These are phyloP conservation scores for Mormyrus proboscirostris DNA, from an alignment of 2,797 vertebrate species.

Conservation along the genomic window DNA sequence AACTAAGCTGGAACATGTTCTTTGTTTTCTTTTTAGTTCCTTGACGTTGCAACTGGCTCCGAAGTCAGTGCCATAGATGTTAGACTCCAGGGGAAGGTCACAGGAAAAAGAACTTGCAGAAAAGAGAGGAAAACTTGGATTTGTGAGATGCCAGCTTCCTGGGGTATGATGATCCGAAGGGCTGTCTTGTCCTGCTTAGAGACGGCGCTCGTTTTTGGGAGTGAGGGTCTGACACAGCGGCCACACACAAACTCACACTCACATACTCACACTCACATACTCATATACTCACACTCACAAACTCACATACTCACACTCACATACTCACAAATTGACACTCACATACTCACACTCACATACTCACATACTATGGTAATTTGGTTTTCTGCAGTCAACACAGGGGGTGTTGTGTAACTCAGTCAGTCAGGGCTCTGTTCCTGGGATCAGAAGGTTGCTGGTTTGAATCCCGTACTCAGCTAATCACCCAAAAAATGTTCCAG, in stretches of 20 bases:
- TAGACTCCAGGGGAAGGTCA: neutral
- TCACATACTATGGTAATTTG: neutral
- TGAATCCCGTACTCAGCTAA: neutral
- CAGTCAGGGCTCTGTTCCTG: neutral
- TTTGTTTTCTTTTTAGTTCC: conserved; percentile 14
- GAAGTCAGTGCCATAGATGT: conserved; percentile 31
- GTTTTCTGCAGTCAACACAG: neutral
- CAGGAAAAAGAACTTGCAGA: neutral
- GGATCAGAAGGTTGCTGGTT: neutral
- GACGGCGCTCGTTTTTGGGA: neutral
- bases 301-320: neutral
- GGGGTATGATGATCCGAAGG: neutral
- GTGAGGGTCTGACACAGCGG: neutral
- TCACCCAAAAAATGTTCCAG: neutral
- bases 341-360: neutral
- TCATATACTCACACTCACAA: neutral
- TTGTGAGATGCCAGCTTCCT: neutral
- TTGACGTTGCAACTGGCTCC: conserved; percentile 20
- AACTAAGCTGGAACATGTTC: neutral
- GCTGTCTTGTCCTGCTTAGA: neutral
- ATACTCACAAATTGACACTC: neutral
- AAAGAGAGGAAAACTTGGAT: neutral
- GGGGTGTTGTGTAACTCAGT: neutral
- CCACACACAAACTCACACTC: neutral
- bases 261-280: neutral